phyloP scores from a whole-genome alignment of 2,888 invertebrate genomes.

The Labia minor region DNA sequence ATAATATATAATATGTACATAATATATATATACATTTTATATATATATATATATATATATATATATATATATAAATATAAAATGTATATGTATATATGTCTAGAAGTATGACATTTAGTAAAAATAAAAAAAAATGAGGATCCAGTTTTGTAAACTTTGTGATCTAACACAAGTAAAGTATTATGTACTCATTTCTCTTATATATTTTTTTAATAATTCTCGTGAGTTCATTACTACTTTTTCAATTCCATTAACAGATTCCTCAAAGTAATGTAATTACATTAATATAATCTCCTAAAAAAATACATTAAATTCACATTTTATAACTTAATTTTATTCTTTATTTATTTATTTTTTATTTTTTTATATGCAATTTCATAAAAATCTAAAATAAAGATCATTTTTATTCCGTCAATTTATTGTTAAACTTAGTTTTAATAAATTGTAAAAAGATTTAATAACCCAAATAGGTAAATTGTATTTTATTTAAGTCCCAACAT shows the following conservation, averaged over 20 bases:
- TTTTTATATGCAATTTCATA: neutral
- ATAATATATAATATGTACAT: no score
- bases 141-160: constrained; percentile 2
- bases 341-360: neutral
- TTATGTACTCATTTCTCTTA: constrained; percentile 13
- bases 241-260: neutral
- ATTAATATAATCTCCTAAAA: neutral
- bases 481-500: neutral
- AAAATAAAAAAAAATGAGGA: neutral
- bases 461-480: neutral
- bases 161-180: constrained; percentile 5
- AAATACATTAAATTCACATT: neutral
- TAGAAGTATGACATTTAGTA: neutral
- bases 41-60: constrained; percentile 17
- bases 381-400: no score
- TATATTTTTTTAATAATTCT: neutral
- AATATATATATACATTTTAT: neutral
- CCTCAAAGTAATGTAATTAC: constrained; percentile 2
- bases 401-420: neutral
- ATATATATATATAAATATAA: neutral
- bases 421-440: neutral
- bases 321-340: neutral
- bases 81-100: no score
- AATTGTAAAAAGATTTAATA: neutral
- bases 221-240: neutral